Percentiles rank a stretch among this genome's conserved stretches.
These are phyloP conservation scores for Olivierus martensii DNA, from an alignment of 1,140 invertebrate genomes.

Conservation along the genomic window DNA sequence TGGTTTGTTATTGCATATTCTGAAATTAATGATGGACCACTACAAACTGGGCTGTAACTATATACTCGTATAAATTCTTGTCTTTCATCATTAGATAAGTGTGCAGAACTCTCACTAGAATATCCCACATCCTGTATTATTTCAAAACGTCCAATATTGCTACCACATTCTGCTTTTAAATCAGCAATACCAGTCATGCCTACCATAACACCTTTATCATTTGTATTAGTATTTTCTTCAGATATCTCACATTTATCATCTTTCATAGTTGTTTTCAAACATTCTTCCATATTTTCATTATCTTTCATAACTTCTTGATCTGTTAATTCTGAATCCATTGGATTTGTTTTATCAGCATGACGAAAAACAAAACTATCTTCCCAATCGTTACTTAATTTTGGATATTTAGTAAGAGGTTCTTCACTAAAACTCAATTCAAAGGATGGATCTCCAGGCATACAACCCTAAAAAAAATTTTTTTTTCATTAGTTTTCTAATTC, in stretches of 20 bases:
- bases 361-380: constrained; percentile 1
- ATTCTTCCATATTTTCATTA: no score
- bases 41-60: no score
- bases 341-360: constrained; percentile 1
- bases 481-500: background rate
- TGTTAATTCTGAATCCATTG: constrained; percentile 1
- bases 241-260: no score
- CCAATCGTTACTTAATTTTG: constrained; percentile 6
- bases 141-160: constrained; percentile 12
- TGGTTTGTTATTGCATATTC: no score
- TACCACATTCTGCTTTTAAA: constrained; percentile 16
- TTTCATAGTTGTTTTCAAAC: no score
- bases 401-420: constrained; percentile 49
- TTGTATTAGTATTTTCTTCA: background rate
- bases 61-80: background rate
- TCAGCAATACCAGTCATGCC: constrained; percentile 17
- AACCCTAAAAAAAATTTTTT: background rate
- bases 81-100: constrained; percentile 26
- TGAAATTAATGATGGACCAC: no score
- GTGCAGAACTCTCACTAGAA: constrained; percentile 28
- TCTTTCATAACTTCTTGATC: no score
- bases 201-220: constrained; percentile 19
- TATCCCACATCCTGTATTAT: constrained; percentile 29
- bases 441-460: no score
- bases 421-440: constrained; percentile 29